Percentiles rank a stretch among this genome's conserved stretches.
phyloP scores from a whole-genome alignment of 2,113 vertebrate genomes.

The Macaca nemestrina region DNA sequence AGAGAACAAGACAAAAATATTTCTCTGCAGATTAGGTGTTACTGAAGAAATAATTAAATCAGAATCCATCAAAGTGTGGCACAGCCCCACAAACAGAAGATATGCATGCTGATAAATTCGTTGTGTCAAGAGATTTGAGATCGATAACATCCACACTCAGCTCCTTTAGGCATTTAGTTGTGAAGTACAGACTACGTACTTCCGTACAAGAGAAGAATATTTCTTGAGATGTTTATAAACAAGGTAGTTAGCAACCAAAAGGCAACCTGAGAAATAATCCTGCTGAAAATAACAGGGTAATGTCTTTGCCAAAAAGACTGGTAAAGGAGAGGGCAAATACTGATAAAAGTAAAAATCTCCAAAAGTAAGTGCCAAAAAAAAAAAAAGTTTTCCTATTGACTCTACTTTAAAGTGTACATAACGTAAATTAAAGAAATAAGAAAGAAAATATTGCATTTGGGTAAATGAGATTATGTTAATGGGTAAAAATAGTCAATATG shows the following conservation, averaged over 20 bases:
- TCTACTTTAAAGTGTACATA: background rate
- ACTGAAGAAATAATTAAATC: constrained; percentile 69
- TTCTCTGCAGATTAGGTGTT: constrained; percentile 60
- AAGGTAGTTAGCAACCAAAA: constrained; percentile 52
- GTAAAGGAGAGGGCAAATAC: background rate
- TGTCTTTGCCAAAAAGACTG: background rate
- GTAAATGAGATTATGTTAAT: constrained; percentile 6
- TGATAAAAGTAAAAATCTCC: background rate
- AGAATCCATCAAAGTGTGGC: constrained; percentile 68
- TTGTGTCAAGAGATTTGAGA: constrained; percentile 41
- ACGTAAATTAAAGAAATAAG: background rate
- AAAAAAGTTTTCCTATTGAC: background rate
- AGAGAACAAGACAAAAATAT: constrained; percentile 60
- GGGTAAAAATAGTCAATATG: background rate
- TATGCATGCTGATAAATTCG: constrained; percentile 48
- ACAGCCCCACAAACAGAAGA: constrained; percentile 39
- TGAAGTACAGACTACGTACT: constrained; percentile 21
- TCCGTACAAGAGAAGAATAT: constrained; percentile 8
- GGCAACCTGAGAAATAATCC: constrained; percentile 1
- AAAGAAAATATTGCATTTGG: constrained; percentile 19
- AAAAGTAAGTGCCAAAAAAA: background rate
- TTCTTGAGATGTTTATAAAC: constrained; percentile 67
- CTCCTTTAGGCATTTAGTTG: constrained; percentile 10
- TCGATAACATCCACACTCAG: background rate
- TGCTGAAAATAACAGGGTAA: background rate